These are phyloP conservation scores for Drosophila colorata DNA, from an alignment of 2,888 invertebrate genomes.

Conservation along the genomic window DNA sequence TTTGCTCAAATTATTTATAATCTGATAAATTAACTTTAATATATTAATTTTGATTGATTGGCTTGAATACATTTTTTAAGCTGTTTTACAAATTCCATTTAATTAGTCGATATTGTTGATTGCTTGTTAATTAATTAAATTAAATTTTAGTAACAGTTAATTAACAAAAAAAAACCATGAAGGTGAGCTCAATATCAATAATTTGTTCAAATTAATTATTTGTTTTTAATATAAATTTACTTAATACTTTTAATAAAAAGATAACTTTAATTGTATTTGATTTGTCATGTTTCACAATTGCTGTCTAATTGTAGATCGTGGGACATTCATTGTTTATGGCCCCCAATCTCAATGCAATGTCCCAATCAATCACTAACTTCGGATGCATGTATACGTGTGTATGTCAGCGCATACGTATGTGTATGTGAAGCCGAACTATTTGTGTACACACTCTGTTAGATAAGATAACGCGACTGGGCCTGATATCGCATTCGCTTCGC, in stretches of 20 bases:
- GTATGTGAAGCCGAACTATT: slow-evolving; percentile 45
- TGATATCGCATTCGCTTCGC: slow-evolving; percentile 36
- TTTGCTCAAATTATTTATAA: too few species aligned
- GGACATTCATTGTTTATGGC: slow-evolving; percentile 44
- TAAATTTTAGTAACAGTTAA: neutral
- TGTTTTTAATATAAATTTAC: neutral
- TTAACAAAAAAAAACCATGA: neutral
- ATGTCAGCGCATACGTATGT: slow-evolving; percentile 5
- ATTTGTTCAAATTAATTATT: neutral
- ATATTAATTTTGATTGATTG: neutral
- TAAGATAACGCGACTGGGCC: slow-evolving; percentile 42
- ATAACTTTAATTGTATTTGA: slow-evolving; percentile 24
- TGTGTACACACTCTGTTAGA: slow-evolving; percentile 33
- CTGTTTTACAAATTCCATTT: neutral
- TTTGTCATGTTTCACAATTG: slow-evolving; percentile 14
- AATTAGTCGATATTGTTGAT: neutral
- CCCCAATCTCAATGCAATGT: slow-evolving; percentile 27
- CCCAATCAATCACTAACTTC: slow-evolving; percentile 61
- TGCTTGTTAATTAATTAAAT: neutral
- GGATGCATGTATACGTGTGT: neutral
- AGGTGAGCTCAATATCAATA: neutral
- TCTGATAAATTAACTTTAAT: neutral
- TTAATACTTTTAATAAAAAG: slow-evolving; percentile 7
- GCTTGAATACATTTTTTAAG: neutral
- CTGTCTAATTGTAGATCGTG: slow-evolving; percentile 33